phyloP scores from a whole-genome alignment of 2,888 invertebrate genomes.

The Hedychridium roseum region DNA sequence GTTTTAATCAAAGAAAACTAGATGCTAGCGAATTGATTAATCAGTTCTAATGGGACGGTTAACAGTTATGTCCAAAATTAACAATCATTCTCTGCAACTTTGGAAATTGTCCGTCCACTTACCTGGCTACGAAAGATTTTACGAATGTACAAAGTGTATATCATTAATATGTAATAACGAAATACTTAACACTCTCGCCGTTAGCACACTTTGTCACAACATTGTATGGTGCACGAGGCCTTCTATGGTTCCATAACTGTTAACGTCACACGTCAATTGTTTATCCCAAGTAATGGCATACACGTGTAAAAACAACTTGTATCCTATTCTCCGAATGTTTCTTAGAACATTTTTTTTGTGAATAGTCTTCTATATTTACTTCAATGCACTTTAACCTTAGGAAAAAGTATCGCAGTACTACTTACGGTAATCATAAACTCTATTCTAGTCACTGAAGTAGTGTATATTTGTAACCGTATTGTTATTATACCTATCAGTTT shows the following conservation, averaged over 20 bases:
- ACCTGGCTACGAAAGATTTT: slow-evolving; percentile 21
- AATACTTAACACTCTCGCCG: slow-evolving; percentile 3
- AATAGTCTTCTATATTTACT: slow-evolving; percentile 1
- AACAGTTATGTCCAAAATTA: background rate
- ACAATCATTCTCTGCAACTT: slow-evolving; percentile 22
- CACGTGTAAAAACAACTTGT: slow-evolving; percentile 12
- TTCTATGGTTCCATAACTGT: slow-evolving; percentile 6
- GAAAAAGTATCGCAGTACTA: slow-evolving; percentile 5
- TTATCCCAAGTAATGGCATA: slow-evolving; percentile 18
- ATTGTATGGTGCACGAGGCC: slow-evolving; percentile 18
- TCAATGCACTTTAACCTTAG: slow-evolving; percentile 3
- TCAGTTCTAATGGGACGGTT: background rate
- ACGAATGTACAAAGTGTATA: slow-evolving; percentile 24
- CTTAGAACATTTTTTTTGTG: background rate
- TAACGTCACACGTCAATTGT: slow-evolving; percentile 16
- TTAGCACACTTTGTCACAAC: slow-evolving; percentile 6
- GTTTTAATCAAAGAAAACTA: slow-evolving; percentile 6
- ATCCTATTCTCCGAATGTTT: no score
- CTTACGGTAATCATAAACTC: slow-evolving; percentile 12
- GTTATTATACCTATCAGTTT: slow-evolving; percentile 40
- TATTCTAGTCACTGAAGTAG: slow-evolving; percentile 45
- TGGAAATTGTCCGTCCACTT: slow-evolving; percentile 35
- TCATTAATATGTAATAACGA: slow-evolving; percentile 12
- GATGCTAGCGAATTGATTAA: background rate
- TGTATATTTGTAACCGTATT: slow-evolving; percentile 40